A percentile compares a stretch with the other conserved stretches of the same genome.
Conservation (phyloP, 2,797 vertebrate genomes). For the Hypotaenidia okinawae region DNA sequence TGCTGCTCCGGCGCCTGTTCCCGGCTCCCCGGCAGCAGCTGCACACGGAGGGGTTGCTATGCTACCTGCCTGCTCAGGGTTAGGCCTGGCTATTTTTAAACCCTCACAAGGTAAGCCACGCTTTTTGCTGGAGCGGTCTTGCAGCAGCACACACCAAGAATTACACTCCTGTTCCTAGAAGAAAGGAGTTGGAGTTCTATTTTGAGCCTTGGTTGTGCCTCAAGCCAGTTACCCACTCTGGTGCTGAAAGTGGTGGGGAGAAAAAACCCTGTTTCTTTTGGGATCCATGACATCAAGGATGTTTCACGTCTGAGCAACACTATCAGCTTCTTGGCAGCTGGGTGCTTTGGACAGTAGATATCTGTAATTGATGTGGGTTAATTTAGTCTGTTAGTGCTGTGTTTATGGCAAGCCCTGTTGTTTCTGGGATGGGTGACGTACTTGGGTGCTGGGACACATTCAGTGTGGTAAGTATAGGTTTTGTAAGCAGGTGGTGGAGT, state of each 20-base stretch:
- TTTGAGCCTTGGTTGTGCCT: not conserved
- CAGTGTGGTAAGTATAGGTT: not conserved
- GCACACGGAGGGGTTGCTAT: constrained; percentile 46
- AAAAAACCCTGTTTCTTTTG: not conserved
- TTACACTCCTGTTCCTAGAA: constrained; percentile 12
- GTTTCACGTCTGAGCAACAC: not conserved
- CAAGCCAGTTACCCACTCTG: not conserved
- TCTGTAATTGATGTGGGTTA: not conserved
- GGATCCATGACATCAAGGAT: not conserved
- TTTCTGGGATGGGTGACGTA: not conserved
- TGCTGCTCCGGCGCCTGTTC: not conserved
- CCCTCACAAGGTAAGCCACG: constrained; percentile 62
- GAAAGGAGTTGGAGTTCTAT: not conserved
- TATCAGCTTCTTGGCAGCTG: not conserved
- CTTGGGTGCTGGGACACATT: not conserved
- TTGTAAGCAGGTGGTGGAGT: constrained; percentile 17
- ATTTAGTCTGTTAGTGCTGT: not conserved
- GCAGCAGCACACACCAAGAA: constrained; percentile 27
- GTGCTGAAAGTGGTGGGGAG: not conserved
- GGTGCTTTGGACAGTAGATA: not conserved
- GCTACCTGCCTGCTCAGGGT: constrained; percentile 48
- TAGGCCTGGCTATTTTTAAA: constrained; percentile 59
- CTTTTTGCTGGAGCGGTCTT: constrained; percentile 30
- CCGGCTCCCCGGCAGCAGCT: not conserved
- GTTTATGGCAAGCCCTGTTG: not conserved